Evolutionary conservation across 2,888 invertebrate species (phyloP), one percentile per base, ranked within the genome.

Genomic region (Agonopterix arenella): DNA sequence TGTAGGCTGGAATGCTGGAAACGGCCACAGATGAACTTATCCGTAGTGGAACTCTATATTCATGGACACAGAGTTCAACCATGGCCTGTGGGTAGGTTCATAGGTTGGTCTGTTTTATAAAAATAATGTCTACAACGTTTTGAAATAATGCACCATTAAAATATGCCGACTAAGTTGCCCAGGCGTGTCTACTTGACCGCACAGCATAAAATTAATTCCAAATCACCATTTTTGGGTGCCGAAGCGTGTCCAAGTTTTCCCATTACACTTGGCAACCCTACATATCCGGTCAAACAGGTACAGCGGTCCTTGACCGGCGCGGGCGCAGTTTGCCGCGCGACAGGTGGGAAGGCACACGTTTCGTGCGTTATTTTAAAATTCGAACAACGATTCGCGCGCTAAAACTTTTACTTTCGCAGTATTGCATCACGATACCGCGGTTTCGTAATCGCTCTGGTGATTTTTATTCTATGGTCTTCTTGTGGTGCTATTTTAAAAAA

Each of bases 271-370:
- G 73, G 70, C 70, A 75, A 75, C 82, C 81, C 83, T 81, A 71
- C 64, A 64, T 61, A 64, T 84, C 85, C 84, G 80, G 81, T 72
- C 68, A 62, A 70, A 73, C 83, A 80, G 80, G 83, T 81, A 59
- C 57, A 52, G 43, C 46, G 53, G 80, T 80, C 79, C 75, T 75
- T 82, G 80, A 82, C 80, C 80, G 80, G 64, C 60, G 70, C 61
- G 60, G 61, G 70, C 68, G 66, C 80, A 83, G 81, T 83, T 59
- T 53, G 56, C 68, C 66, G 71, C 70, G 72, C 66, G 74, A 59
- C 82, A 82, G 83, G 83, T 83, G 76, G 64, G 65, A 57, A 53
- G 50, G 63, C 66, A 75, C 76, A 78, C 80, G 82, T 64, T 46
- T 59, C 53, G 54, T 55, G 61, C 53, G 54, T 51, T 50, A 16